These are phyloP conservation scores for Notospermus geniculatus DNA, from an alignment of 1,140 invertebrate species.

Conservation along the genomic window DNA sequence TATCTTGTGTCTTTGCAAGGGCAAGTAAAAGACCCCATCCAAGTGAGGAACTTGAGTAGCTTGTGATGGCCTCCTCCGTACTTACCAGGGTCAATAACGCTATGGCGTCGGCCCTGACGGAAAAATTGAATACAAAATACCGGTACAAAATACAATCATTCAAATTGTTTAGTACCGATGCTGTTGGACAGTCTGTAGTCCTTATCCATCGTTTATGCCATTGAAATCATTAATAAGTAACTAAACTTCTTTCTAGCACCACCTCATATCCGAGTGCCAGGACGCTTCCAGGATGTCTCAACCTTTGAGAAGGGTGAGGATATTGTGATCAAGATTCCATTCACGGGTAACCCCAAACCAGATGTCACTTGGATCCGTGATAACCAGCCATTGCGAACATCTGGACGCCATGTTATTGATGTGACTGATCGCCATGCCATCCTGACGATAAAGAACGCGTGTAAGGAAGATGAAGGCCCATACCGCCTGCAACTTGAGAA, in stretches of 20 bases:
- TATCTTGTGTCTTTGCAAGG: no score
- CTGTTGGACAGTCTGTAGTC: no score
- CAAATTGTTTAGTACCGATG: no score
- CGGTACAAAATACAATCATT: no score
- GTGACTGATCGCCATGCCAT: conserved; percentile 85
- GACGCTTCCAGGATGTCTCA: conserved; percentile 91
- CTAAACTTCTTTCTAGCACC: conserved; percentile 78
- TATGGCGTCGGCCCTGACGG: no score
- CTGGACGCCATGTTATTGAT: conserved; percentile 64
- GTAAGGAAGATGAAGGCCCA: conserved; percentile 88
- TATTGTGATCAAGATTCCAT: conserved; percentile 95
- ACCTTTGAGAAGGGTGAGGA: conserved; percentile 98
- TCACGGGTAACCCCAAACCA: conserved; percentile 95
- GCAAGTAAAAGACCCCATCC: no score
- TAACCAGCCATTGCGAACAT: conserved; percentile 79
- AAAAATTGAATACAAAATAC: no score
- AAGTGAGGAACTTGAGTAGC: no score
- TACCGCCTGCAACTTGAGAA: conserved; percentile 95
- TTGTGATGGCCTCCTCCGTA: no score
- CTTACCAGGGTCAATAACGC: no score
- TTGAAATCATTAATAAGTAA: no score
- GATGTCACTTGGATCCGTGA: conserved; percentile 91
- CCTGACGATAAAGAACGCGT: conserved; percentile 90
- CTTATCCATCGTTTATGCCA: no score
- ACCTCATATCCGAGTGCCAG: conserved; percentile 95